A percentile compares a stretch with the other conserved stretches of the same genome.
phyloP scores from a whole-genome alignment of 2,888 invertebrate genomes.

The Pomacea canaliculata region DNA sequence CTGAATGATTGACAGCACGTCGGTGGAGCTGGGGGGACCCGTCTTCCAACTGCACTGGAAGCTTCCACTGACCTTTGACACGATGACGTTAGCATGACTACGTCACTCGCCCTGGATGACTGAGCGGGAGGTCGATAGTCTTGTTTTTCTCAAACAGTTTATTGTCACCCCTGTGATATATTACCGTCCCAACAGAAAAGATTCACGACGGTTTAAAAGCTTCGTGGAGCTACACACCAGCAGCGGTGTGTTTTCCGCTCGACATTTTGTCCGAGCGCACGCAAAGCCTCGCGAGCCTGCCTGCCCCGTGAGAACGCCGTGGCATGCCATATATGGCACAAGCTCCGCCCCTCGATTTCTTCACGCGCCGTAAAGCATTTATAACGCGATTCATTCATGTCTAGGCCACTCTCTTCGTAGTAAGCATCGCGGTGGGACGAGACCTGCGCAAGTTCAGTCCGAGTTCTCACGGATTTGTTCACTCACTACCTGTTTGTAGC shows the following conservation, averaged over 20 bases:
- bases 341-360: slow-evolving; percentile 13
- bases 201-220: no score
- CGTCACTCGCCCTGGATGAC: slow-evolving; percentile 10
- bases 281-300: no score
- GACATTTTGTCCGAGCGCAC: no score
- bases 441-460: not conserved
- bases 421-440: not conserved
- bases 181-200: no score
- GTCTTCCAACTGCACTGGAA: slow-evolving; percentile 5
- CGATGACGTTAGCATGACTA: slow-evolving; percentile 15
- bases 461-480: not conserved
- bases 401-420: slow-evolving; percentile 13
- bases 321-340: slow-evolving; percentile 11
- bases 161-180: no score
- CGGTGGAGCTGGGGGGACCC: not conserved
- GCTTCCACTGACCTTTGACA: slow-evolving; percentile 24
- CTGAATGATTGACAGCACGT: no score
- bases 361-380: slow-evolving; percentile 14
- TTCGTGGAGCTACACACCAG: no score
- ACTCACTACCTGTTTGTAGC: not conserved
- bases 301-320: not conserved
- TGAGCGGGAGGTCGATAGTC: not conserved
- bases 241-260: no score
- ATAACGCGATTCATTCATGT: slow-evolving; percentile 19
- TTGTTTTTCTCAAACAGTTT: no score